Percentiles rank a stretch among this genome's conserved stretches.
Conservation (phyloP, 2,113 vertebrate genomes). For the Gnathonemus longibarbis region DNA sequence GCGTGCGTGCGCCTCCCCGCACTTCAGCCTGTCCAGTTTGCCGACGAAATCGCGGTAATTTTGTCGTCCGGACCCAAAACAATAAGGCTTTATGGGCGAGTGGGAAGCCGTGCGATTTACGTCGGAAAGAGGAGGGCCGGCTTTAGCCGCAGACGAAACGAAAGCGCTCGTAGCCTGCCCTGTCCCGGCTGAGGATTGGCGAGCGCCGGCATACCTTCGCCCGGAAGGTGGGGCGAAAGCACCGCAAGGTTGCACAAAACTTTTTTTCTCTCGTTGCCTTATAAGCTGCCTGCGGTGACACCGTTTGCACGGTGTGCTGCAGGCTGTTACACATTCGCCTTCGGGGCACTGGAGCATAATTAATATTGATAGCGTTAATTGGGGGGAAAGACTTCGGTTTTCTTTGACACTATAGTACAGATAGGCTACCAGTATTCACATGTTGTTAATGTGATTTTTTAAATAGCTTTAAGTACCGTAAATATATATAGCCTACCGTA, state of each 20-base stretch:
- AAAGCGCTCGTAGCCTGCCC: constrained; percentile 10
- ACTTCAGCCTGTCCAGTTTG: neutral
- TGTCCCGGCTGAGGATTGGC: constrained; percentile 8
- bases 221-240: constrained; percentile 10
- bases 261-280: neutral
- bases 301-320: neutral
- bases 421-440: neutral
- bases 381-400: neutral
- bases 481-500: neutral
- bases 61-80: constrained; percentile 37
- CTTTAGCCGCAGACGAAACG: constrained; percentile 19
- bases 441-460: neutral
- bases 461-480: neutral
- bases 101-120: constrained; percentile 32
- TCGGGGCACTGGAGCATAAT: neutral
- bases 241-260: neutral
- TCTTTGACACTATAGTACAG: neutral
- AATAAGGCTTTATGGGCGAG: constrained; percentile 54
- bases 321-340: neutral
- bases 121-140: constrained; percentile 44
- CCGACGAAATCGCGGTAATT: neutral
- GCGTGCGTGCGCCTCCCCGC: neutral
- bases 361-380: neutral
- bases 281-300: neutral
- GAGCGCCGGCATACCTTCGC: constrained; percentile 34